phyloP scores from a whole-genome alignment of 2,888 invertebrate species.

The Acanthoscelides obtectus region DNA sequence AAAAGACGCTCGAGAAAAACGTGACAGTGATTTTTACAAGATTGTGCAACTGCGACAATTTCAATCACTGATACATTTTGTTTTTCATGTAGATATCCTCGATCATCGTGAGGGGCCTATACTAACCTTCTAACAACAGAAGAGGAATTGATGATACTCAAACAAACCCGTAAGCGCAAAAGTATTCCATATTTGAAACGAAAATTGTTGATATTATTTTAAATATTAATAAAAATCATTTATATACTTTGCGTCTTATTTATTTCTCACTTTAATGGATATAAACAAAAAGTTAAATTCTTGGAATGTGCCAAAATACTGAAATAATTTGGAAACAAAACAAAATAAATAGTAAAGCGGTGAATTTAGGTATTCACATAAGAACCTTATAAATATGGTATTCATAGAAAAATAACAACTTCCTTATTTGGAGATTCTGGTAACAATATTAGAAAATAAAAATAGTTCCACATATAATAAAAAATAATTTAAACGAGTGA shows the following conservation, averaged over 20 bases:
- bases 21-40: no score
- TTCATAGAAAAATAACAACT: no score
- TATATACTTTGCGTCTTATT: no score
- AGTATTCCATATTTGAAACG: not conserved
- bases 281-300: not conserved
- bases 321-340: not conserved
- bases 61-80: not conserved
- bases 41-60: no score
- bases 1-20: no score
- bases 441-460: no score
- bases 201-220: not conserved
- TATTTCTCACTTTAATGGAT: not conserved
- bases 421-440: no score
- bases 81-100: constrained; percentile 64
- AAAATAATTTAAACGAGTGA: no score
- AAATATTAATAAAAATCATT: not conserved
- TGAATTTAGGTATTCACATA: not conserved
- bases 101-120: constrained; percentile 89
- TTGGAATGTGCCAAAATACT: not conserved
- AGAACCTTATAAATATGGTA: no score
- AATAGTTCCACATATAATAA: no score
- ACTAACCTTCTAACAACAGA: constrained; percentile 67
- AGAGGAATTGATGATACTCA: not conserved
- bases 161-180: not conserved
- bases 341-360: not conserved